Percentiles rank a stretch among this genome's conserved stretches.
phyloP scores from a whole-genome alignment of 2,113 vertebrate genomes.

The Cacatua alba region DNA sequence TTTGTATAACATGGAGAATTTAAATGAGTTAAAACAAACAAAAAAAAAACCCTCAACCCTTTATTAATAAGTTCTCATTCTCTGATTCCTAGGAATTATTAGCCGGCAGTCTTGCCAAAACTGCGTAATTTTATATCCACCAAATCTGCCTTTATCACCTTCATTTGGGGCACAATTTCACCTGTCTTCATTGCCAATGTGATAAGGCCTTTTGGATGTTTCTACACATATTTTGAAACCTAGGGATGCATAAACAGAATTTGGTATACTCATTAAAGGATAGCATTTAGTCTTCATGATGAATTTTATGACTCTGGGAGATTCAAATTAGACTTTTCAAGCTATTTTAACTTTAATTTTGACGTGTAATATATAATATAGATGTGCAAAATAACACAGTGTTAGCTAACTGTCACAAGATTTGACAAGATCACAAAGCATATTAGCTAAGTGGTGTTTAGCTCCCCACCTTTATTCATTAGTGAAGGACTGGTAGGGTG shows the following conservation, averaged over 20 bases:
- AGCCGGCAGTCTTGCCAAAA: not conserved
- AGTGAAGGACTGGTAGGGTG: not conserved
- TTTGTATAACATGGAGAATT: conserved; percentile 5
- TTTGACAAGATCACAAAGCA: not conserved
- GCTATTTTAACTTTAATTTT: not conserved
- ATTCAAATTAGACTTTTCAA: not conserved
- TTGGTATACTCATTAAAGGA: not conserved
- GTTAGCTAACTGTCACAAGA: not conserved
- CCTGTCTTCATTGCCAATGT: not conserved
- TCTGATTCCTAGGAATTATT: not conserved
- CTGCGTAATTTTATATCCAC: not conserved
- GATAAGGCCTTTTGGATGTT: not conserved
- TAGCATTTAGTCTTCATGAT: not conserved
- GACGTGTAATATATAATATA: not conserved
- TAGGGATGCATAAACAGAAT: not conserved
- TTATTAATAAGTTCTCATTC: not conserved
- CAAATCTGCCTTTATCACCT: not conserved
- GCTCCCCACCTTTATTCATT: not conserved
- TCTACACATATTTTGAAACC: not conserved
- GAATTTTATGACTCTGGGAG: not conserved
- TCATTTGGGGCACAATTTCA: not conserved
- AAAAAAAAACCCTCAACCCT: not conserved
- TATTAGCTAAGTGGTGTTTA: not conserved
- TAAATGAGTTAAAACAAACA: not conserved
- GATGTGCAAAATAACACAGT: not conserved